phyloP scores from a whole-genome alignment of 1,140 invertebrate genomes.

The Dinoponera quadriceps region DNA sequence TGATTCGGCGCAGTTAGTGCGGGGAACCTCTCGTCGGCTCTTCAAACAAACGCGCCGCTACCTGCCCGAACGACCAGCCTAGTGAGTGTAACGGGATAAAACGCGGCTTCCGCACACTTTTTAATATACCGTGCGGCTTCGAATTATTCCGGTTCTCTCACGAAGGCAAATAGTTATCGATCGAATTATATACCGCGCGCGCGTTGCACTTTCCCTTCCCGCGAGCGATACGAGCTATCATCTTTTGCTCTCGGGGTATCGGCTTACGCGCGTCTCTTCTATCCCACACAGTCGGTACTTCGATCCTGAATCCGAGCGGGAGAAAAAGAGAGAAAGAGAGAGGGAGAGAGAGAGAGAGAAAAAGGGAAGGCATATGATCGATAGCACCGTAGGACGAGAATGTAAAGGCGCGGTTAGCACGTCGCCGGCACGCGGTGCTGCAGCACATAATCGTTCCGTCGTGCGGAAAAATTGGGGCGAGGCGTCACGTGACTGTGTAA shows the following conservation, averaged over 20 bases:
- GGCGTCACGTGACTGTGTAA: constrained; percentile 25
- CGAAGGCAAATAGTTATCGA: constrained; percentile 9
- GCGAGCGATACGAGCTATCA: constrained; percentile 11
- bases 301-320: constrained; percentile 24
- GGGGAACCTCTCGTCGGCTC: constrained; percentile 17
- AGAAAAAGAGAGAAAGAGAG: neutral
- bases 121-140: neutral
- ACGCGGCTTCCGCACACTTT: constrained; percentile 14
- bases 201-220: neutral
- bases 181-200: neutral
- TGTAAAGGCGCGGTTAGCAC: constrained; percentile 45
- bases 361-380: constrained; percentile 32
- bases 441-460: constrained; percentile 51
- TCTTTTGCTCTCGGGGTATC: neutral
- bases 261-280: neutral
- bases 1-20: constrained; percentile 34
- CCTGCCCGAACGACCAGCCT: neutral
- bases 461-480: constrained; percentile 51
- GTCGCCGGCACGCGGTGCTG: constrained; percentile 28
- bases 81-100: constrained; percentile 19
- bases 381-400: constrained; percentile 33
- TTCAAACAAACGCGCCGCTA: constrained; percentile 29
- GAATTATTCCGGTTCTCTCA: neutral
- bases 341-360: neutral
- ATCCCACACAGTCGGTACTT: constrained; percentile 22